Base-by-base conservation (phyloP, 2,888 invertebrate genomes). In the Lamproptera curius region DNA sequence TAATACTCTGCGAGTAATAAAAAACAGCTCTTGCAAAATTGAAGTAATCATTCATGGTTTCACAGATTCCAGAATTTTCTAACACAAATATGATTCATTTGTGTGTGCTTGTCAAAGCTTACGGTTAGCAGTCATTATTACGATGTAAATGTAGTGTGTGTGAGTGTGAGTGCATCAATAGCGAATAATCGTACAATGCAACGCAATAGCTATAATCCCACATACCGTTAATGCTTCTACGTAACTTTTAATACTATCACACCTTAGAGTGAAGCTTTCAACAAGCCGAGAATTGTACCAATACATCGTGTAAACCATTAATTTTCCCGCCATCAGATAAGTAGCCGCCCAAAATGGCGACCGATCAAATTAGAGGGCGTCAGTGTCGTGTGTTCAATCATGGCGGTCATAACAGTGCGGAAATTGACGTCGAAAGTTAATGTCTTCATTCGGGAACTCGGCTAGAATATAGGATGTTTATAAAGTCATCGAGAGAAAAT, bases 341-440 rank as follows among this genome's bases (percentile, higher is more conserved):
- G 48, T 49, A 57, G 52, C 31, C 41, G 38, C 59, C 58, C 53
- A 57, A 60, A 47, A 63, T 56, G 61, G 65, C 52, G 53, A 56
- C 64, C 69, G 65, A 68, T 68, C 71, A 74, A 55, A 78, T 79
- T 77, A 79, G 76, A 69, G 58, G 57, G 62, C 63, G 58, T 65
- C 59, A 57, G 64, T 62, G 51, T 61, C 58, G 64, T 61, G 50
- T 54, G 56, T 55, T 70, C 73, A 67, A 78, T 73, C 73, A 73
- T 57, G 55, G 51, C 47, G 52, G 52, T 64, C 59, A 64, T 65
- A 69, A 69, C 65, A 60, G 63, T 66, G 63, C 65, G 60, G 58
- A 67, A 63, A 68, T 65, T 61, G 58, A 56, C 56, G 65, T 63
- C 63, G 62, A 66, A 67, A 62, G 53, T 62, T 73, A 69, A 83